Evolutionary conservation across 2,797 vertebrate species (phyloP).

Genomic region (Emys orbicularis): DNA sequence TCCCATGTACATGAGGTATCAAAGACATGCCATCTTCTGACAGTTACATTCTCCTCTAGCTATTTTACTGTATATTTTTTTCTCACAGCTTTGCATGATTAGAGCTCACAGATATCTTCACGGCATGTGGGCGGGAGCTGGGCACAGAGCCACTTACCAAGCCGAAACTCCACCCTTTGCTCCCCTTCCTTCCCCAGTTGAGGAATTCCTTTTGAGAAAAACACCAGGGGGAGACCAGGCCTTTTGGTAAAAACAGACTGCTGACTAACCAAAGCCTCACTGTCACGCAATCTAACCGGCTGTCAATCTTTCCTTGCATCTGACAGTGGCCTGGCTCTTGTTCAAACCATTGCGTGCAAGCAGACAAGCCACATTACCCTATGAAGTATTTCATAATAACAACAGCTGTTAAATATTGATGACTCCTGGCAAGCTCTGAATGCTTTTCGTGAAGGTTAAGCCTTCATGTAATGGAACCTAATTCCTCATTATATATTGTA

Average conservation of each 20-base stretch:
- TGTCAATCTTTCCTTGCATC: constrained; percentile 89
- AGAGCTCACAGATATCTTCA: constrained; percentile 68
- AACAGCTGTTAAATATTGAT: constrained; percentile 99
- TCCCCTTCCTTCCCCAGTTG: constrained; percentile 36
- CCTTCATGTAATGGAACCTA: constrained; percentile 91
- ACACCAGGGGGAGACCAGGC: constrained; percentile 70
- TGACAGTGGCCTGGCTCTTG: constrained; percentile 87
- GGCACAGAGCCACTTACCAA: constrained; percentile 81
- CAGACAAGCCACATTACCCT: constrained; percentile 90
- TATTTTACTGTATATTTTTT: constrained; percentile 28
- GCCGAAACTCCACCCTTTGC: constrained; percentile 55
- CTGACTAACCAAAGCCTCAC: constrained; percentile 88
- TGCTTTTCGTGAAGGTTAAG: constrained; percentile 90
- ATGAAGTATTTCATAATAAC: constrained; percentile 97
- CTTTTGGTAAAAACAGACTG: constrained; percentile 69
- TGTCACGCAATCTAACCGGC: constrained; percentile 93
- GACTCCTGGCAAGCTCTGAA: constrained; percentile 86
- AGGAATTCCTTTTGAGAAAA: constrained; percentile 81
- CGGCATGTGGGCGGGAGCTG: constrained; percentile 75
- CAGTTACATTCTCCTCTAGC: constrained; percentile 43
- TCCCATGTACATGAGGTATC: not conserved
- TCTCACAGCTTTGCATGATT: constrained; percentile 82
- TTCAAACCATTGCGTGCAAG: constrained; percentile 97
- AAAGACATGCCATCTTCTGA: constrained; percentile 66
- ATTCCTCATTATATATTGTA: constrained; percentile 91